A percentile compares a stretch with the other conserved stretches of the same genome.
These are phyloP conservation scores for Amphipoea lucens DNA, from an alignment of 2,888 invertebrate species.

Conservation along the genomic window DNA sequence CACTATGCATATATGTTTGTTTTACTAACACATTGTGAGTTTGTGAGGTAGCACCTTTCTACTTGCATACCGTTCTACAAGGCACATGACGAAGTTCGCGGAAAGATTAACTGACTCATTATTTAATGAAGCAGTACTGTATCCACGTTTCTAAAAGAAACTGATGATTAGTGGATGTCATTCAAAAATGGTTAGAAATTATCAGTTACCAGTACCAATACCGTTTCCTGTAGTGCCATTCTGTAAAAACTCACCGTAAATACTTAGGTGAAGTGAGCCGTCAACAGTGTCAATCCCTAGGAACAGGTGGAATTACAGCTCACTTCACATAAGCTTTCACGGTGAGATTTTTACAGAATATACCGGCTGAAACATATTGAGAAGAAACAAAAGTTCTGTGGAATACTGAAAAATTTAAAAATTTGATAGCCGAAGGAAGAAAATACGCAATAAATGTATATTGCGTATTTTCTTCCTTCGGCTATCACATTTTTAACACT, in stretches of 20 bases:
- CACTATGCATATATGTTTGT: conserved; percentile 26
- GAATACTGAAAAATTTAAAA: neutral
- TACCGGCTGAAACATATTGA: no score
- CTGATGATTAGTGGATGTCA: neutral
- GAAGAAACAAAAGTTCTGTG: neutral
- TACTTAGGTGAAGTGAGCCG: no score
- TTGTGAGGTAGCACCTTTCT: conserved; percentile 62
- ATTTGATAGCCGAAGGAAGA: neutral
- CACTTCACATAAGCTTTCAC: no score
- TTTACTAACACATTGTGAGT: conserved; percentile 40
- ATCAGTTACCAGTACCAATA: neutral
- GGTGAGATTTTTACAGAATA: no score
- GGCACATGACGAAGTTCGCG: conserved; percentile 34
- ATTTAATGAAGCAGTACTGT: conserved; percentile 28
- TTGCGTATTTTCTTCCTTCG: no score
- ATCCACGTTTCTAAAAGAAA: conserved; percentile 34
- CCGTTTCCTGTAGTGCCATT: neutral
- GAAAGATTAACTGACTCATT: conserved; percentile 51
- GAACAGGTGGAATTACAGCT: no score
- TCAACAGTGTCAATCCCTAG: no score
- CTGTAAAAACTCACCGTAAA: no score
- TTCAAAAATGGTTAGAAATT: neutral
- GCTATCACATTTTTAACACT: neutral
- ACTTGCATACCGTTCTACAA: conserved; percentile 27
- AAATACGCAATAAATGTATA: no score